A percentile compares a stretch with the other conserved stretches of the same genome.
phyloP scores from a whole-genome alignment of 2,113 vertebrate species.

The Terrapene triunguis region DNA sequence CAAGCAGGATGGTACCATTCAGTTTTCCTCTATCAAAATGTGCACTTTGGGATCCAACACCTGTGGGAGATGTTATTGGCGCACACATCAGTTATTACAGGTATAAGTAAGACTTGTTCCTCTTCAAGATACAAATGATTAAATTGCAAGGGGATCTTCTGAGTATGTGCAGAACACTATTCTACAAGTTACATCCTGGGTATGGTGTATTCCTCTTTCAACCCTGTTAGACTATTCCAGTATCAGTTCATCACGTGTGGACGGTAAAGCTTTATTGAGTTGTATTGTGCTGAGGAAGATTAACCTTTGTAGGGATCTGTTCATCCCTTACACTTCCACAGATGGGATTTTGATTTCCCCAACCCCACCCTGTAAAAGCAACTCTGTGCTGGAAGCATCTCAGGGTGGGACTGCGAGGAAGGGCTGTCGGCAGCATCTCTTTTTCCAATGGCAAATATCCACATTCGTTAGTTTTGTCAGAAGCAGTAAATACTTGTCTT shows the following conservation, averaged over 20 bases:
- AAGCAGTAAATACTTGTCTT: background rate
- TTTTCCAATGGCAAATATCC: background rate
- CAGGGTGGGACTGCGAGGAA: background rate
- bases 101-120: constrained; percentile 67
- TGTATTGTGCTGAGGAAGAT: background rate
- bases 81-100: constrained; percentile 89
- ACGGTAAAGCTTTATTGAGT: background rate
- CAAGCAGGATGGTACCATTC: constrained; percentile 80
- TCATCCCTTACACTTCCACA: background rate
- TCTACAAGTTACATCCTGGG: background rate
- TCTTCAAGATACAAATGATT: background rate
- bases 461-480: background rate
- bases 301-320: background rate
- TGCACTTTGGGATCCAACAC: constrained; percentile 90
- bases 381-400: background rate
- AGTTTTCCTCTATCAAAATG: constrained; percentile 90
- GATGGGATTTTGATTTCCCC: background rate
- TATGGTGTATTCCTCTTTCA: background rate
- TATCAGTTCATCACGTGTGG: background rate
- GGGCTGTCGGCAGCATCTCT: background rate
- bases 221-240: background rate
- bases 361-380: background rate
- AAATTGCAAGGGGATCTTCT: background rate
- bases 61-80: constrained; percentile 83
- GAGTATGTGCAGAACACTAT: background rate